A percentile compares a stretch with the other conserved stretches of the same genome.
Conservation (phyloP, 2,888 invertebrate species). For the Sthenelais limicola region DNA sequence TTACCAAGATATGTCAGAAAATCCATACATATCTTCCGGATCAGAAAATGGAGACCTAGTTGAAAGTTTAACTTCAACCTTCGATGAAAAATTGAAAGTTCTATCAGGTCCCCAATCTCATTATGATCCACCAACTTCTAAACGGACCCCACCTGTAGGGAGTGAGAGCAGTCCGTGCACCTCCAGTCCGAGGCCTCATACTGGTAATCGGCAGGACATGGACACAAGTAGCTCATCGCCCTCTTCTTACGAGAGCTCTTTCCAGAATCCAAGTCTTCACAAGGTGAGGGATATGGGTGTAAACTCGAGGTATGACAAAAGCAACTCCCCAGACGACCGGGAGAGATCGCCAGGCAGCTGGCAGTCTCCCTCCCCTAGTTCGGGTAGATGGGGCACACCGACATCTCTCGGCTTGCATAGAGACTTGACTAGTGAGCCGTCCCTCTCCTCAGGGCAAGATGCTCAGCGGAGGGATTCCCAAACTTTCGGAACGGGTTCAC, state of each 20-base stretch:
- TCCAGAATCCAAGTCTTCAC: constrained; percentile 34
- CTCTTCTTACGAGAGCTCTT: background rate
- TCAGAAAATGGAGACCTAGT: constrained; percentile 63
- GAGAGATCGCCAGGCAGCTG: background rate
- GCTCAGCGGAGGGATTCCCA: background rate
- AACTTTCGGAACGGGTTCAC: background rate
- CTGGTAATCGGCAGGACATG: background rate
- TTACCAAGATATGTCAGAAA: constrained; percentile 60
- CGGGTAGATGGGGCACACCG: constrained; percentile 14
- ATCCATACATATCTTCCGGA: constrained; percentile 5
- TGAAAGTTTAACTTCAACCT: constrained; percentile 63
- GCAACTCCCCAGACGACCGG: too few relatives aligned
- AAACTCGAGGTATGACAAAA: too few relatives aligned
- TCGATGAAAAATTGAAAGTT: constrained; percentile 66
- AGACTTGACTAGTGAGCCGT: background rate
- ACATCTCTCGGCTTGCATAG: constrained; percentile 20
- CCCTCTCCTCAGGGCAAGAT: background rate
- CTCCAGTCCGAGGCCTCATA: constrained; percentile 15
- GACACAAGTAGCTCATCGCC: background rate
- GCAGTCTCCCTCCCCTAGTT: background rate
- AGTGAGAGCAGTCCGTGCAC: constrained; percentile 14
- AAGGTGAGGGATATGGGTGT: constrained; percentile 5
- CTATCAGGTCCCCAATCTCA: constrained; percentile 59
- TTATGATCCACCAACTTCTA: constrained; percentile 48
- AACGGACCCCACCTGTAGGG: constrained; percentile 35